Base-by-base conservation (phyloP, 1,140 invertebrate species). In the Prorops nasuta region DNA sequence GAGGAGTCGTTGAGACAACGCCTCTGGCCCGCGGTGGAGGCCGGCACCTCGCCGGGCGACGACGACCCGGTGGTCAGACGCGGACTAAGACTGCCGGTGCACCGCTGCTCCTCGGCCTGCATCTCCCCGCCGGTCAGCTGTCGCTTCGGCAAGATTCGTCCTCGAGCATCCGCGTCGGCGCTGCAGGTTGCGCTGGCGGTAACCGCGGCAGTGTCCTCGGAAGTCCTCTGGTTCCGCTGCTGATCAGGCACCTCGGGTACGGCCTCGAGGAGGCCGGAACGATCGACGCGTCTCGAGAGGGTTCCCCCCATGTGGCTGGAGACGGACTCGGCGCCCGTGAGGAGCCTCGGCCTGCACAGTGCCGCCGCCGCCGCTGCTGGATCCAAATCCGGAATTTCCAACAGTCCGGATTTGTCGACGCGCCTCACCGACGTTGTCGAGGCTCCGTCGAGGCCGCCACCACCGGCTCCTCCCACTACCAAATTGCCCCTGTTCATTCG, bases 241-340 rank as follows among this genome's bases (percentile, higher is more conserved):
- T 72, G 70, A 35, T 76, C 71, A 1, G 67, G 66, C 0, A 71
- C 44, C 44, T 77, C 73, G 1, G 70, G 73, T 3, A 75, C 72
- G 0, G 64, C 66, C 20, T 75, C 72, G 14, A 74, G 54, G 0
- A 70, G 56, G 0, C 65, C 67, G 4, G 64, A 44, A 4, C 69
- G 58, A 36, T 72, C 69, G 39, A 66, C 40, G 2, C 69, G 54
- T 15, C 70, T 40, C 1, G 67, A 59, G 4, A 61, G 51, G 7
- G 59, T 44, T 0, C 34, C 32, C 3, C 58, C 61, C 8, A 44
- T 35, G 22, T 46, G 43, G 9, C 50, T 37, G 1, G 42, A 22
- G 1, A 48, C 24, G n/a, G 31, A 44, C 21, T 66, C 64, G 12
- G 54, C 46, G 2, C 48, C 56, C 0, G 60, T 43, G 1, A 64